Evolutionary conservation across 2,888 invertebrate species (phyloP).

Genomic region (Sclerodermus sp.): DNA sequence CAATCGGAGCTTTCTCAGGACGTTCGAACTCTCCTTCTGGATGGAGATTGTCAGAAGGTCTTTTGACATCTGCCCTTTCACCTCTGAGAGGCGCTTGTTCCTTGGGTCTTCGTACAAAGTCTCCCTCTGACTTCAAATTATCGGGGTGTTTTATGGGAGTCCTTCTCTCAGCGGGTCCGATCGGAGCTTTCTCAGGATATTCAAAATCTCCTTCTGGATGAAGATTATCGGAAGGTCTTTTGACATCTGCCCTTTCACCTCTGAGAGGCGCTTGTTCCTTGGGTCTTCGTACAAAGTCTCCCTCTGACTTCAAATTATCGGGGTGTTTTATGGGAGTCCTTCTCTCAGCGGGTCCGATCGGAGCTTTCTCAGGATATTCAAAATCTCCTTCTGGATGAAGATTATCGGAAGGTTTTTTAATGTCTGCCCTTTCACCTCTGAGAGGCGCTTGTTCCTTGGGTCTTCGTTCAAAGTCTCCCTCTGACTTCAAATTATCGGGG

Average conservation of each 20-base stretch:
- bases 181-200: conserved; percentile 40
- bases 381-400: conserved; percentile 60
- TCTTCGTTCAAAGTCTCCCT: conserved; percentile 57
- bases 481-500: conserved; percentile 59
- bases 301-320: conserved; percentile 64
- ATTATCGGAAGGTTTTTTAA: conserved; percentile 52
- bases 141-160: conserved; percentile 59
- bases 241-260: conserved; percentile 45
- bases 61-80: conserved; percentile 60
- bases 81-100: conserved; percentile 40
- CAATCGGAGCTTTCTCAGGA: conserved; percentile 60
- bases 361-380: conserved; percentile 57
- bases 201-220: conserved; percentile 63
- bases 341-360: conserved; percentile 56
- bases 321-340: conserved; percentile 60
- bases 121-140: conserved; percentile 60
- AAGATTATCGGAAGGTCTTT: conserved; percentile 52
- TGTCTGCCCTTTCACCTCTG: conserved; percentile 58
- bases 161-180: conserved; percentile 41
- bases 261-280: conserved; percentile 48
- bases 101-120: conserved; percentile 58
- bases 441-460: conserved; percentile 58
- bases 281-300: conserved; percentile 59
- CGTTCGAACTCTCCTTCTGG: conserved; percentile 66
- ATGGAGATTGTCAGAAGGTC: conserved; percentile 61